Conservation (phyloP, 2,113 vertebrate genomes). For the Serinus canaria region DNA sequence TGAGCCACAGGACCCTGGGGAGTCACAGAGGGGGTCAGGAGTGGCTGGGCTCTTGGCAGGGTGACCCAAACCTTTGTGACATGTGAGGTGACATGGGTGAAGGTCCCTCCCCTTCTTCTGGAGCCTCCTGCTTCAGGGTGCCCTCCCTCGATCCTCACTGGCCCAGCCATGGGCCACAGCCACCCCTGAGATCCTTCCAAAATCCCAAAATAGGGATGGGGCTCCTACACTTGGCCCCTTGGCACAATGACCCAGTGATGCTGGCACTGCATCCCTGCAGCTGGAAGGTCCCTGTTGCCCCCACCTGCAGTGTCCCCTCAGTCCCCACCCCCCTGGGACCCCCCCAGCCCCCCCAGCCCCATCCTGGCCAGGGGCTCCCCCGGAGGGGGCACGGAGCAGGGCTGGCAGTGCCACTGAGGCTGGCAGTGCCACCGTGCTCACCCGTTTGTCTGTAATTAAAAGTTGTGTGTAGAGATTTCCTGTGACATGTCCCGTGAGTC, state of each 20-base stretch:
- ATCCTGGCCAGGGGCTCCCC: not conserved
- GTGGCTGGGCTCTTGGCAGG: not conserved
- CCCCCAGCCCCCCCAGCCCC: not conserved
- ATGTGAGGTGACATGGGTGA: not conserved
- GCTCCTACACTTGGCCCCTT: not conserved
- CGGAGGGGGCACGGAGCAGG: not conserved
- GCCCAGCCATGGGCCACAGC: not conserved
- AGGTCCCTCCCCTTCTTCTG: not conserved
- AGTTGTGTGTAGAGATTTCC: constrained; percentile 71
- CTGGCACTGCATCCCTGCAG: not conserved
- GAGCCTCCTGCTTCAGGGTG: not conserved
- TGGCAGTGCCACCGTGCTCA: constrained; percentile 3
- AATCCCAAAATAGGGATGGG: not conserved
- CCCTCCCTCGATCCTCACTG: not conserved
- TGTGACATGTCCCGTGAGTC: constrained; percentile 71
- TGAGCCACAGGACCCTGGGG: not conserved
- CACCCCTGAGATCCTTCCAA: not conserved
- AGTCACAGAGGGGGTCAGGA: not conserved
- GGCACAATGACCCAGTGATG: rapidly evolving
- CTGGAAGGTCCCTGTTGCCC: not conserved
- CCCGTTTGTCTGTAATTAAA: constrained; percentile 73
- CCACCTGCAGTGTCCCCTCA: rapidly evolving
- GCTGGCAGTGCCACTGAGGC: not conserved
- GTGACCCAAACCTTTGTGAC: not conserved
- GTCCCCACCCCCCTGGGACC: rapidly evolving